A percentile compares a stretch with the other conserved stretches of the same genome.
Conservation (phyloP, 2,797 vertebrate genomes). For the Knipowitschia caucasica region DNA sequence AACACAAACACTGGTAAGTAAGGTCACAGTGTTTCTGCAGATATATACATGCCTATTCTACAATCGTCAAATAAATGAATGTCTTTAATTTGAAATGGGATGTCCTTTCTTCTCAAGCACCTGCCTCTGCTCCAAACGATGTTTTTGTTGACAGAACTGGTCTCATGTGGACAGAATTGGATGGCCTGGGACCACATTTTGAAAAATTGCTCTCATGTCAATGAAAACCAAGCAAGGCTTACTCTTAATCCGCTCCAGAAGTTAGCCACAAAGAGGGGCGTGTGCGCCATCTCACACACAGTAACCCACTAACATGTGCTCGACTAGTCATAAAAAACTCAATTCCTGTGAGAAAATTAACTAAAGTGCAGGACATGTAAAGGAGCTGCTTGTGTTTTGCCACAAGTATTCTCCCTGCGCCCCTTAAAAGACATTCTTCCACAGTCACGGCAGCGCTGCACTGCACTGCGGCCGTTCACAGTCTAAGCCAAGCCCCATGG, state of each 20-base stretch:
- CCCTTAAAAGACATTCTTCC: conserved; percentile 71
- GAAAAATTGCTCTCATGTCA: conserved; percentile 30
- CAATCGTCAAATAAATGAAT: too few relatives aligned
- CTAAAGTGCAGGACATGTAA: conserved; percentile 71
- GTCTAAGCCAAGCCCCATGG: conserved; percentile 67
- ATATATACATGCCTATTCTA: too few relatives aligned
- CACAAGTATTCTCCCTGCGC: conserved; percentile 70
- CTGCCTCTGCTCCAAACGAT: neutral
- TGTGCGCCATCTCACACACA: conserved; percentile 8
- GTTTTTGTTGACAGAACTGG: conserved; percentile 19
- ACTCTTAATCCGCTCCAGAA: conserved; percentile 56
- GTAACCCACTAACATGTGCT: conserved; percentile 55
- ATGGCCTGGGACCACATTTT: conserved; percentile 26
- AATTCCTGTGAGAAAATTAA: conserved; percentile 74
- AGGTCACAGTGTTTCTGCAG: too few relatives aligned
- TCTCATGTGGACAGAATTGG: conserved; percentile 29
- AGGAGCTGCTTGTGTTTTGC: conserved; percentile 74
- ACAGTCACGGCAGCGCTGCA: conserved; percentile 44
- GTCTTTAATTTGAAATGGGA: neutral
- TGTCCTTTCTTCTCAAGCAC: neutral
- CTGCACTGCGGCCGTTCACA: conserved; percentile 61
- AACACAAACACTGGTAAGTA: too few relatives aligned
- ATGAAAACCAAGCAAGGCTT: conserved; percentile 43
- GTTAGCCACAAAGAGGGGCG: conserved; percentile 31
- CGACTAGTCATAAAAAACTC: conserved; percentile 68